A percentile compares a stretch with the other conserved stretches of the same genome.
These are phyloP conservation scores for Stichopus horrens DNA, from an alignment of 53 echinoderm and acorn worm genomes.

Conservation along the genomic window DNA sequence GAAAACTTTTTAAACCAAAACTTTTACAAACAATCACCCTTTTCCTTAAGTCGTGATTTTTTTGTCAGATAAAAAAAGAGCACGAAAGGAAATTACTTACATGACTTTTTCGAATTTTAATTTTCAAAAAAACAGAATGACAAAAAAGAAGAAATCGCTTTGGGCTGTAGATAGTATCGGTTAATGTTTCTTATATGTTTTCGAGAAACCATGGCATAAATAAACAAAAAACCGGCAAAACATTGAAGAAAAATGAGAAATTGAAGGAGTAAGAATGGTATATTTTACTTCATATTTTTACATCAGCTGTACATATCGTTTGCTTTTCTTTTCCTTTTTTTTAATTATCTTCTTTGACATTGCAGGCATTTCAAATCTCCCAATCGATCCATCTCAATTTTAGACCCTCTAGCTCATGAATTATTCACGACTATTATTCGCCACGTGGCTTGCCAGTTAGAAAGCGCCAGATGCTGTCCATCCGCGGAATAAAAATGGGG, in stretches of 20 bases:
- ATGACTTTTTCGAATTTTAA: not conserved
- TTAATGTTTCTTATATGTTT: not conserved
- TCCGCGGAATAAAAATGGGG: slow-evolving; percentile 12
- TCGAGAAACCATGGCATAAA: not conserved
- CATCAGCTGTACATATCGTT: slow-evolving; percentile 1
- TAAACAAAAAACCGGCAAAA: too few species aligned
- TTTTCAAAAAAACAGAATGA: not conserved
- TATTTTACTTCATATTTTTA: slow-evolving; percentile 28
- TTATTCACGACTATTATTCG: slow-evolving; percentile 37
- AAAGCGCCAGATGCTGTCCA: slow-evolving; percentile 27
- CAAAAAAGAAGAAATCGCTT: not conserved
- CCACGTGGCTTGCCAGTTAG: slow-evolving; percentile 33
- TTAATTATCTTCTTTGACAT: not conserved
- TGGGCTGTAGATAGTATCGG: not conserved
- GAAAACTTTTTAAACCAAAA: not conserved
- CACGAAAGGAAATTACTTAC: not conserved
- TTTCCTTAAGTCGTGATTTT: not conserved
- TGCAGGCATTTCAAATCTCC: slow-evolving; percentile 9
- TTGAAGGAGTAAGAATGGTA: not conserved
- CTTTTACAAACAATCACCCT: not conserved
- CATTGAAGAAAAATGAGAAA: not conserved
- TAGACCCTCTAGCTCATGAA: slow-evolving; percentile 27
- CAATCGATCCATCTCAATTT: slow-evolving; percentile 30
- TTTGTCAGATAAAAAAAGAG: not conserved
- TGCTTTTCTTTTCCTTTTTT: too few species aligned